A percentile compares a stretch with the other conserved stretches of the same genome.
These are phyloP conservation scores for Nestor notabilis DNA, from an alignment of 2,113 vertebrate species.

Conservation along the genomic window DNA sequence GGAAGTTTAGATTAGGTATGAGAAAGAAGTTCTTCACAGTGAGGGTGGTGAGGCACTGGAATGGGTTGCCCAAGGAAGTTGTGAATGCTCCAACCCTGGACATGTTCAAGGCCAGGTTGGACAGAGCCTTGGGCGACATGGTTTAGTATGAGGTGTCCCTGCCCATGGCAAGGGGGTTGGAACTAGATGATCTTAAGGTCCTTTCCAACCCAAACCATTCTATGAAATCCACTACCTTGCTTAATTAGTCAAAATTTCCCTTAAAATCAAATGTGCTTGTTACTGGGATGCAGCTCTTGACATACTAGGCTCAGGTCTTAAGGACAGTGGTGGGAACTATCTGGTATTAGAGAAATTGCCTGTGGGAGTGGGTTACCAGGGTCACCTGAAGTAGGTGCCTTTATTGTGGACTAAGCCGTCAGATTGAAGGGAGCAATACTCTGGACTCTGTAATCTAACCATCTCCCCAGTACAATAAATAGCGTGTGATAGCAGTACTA, in stretches of 20 bases:
- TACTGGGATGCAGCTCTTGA: background rate
- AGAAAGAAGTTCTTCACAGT: no score
- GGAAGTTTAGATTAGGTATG: no score
- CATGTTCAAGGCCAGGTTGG: no score
- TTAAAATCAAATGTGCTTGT: background rate
- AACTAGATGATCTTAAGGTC: no score
- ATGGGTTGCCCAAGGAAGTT: no score
- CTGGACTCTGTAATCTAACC: background rate
- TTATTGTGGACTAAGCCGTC: background rate
- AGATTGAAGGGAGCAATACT: background rate
- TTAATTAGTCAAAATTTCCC: background rate
- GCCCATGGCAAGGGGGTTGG: no score
- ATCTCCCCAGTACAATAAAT: background rate
- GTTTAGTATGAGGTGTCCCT: no score
- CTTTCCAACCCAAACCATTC: no score
- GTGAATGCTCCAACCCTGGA: no score
- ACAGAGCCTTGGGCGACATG: no score
- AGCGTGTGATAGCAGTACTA: background rate
- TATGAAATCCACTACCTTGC: background rate
- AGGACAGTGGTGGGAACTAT: background rate
- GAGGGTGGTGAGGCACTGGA: no score
- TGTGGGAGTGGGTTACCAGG: rapidly evolving
- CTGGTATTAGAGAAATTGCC: background rate
- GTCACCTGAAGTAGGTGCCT: rapidly evolving
- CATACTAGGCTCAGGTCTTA: background rate